Evolutionary conservation across 2,888 invertebrate species (phyloP), one percentile per base, ranked within the genome.

Genomic region (Ptilodon capucinus): DNA sequence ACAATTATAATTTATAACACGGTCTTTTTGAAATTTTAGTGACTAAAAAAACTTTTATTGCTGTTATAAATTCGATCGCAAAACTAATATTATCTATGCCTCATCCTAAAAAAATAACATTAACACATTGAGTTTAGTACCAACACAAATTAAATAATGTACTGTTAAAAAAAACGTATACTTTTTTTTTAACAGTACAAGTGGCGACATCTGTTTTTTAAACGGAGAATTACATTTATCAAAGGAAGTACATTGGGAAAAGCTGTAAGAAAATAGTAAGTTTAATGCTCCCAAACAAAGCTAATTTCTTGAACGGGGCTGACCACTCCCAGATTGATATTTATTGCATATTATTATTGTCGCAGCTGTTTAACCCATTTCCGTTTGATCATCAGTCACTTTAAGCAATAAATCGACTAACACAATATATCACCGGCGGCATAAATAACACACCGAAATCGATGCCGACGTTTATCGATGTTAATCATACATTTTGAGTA

Each of bases 381-480:
- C 16, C 25, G 25, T 40, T 40, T 40, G 40, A 40, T 40, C 40
- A 40, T 16, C 14, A 25, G 40, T n/a, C 38, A 16, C 25, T 40
- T 40, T 40, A 16, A 9, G 4, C 40, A 25, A 40, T 40, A 23
- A 23, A 40, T 40, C 40, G 40, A 40, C 16, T 16, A 23, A 35
- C 2, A 39, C 16, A 17, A 32, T 42, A 13, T 42, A 43, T 48
- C 40, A 48, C 39, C 42, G 55, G 48, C 38, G 47, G 34, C 48
- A 36, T 14, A 51, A 49, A 51, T 51, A 49, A 44, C 51, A 54
- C 54, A 54, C 36, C 49, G 44, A 47, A 40, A 48, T 54, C 44
- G 51, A 55, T 42, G 17, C n/a, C 17, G 21, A 35, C 45, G 39
- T 49, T 61, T 54, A 65, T 64, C 54, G 62, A 51, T 28, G 46